Conservation (phyloP, 2,888 invertebrate genomes). For the Ditula angustiorana region DNA sequence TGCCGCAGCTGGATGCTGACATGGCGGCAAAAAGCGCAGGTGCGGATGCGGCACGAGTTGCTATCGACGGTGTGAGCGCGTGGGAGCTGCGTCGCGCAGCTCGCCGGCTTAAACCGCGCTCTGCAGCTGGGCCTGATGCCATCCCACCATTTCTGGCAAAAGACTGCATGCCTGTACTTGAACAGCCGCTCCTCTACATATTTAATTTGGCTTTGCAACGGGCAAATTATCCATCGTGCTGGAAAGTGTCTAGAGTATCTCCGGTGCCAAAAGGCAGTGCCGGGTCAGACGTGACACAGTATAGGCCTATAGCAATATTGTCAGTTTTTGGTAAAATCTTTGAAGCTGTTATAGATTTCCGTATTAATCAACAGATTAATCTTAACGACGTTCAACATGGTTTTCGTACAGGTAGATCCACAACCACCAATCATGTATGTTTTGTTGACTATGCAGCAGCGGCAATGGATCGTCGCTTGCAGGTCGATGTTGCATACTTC, state of each 20-base stretch:
- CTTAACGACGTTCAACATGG: background rate
- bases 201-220: background rate
- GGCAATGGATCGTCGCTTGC: too few species aligned
- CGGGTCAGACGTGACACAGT: background rate
- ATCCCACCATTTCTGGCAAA: slow-evolving; percentile 1
- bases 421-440: too few species aligned
- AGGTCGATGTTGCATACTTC: too few species aligned
- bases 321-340: slow-evolving; percentile 5
- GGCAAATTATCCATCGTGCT: background rate
- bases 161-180: background rate
- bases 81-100: background rate
- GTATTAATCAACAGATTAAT: background rate
- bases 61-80: background rate
- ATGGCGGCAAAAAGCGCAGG: background rate
- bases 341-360: background rate
- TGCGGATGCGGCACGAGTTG: background rate
- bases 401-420: background rate
- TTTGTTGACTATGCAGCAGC: too few species aligned
- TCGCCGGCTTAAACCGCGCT: background rate
- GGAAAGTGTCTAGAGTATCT: slow-evolving; percentile 3
- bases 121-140: background rate
- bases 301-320: slow-evolving; percentile 2
- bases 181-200: background rate
- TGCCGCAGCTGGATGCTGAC: background rate
- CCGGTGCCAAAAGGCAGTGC: slow-evolving; percentile 1